Percentiles rank a stretch among this genome's conserved stretches.
Evolutionary conservation across 2,797 vertebrate species (phyloP).

Genomic region (Poeciliopsis infans): DNA sequence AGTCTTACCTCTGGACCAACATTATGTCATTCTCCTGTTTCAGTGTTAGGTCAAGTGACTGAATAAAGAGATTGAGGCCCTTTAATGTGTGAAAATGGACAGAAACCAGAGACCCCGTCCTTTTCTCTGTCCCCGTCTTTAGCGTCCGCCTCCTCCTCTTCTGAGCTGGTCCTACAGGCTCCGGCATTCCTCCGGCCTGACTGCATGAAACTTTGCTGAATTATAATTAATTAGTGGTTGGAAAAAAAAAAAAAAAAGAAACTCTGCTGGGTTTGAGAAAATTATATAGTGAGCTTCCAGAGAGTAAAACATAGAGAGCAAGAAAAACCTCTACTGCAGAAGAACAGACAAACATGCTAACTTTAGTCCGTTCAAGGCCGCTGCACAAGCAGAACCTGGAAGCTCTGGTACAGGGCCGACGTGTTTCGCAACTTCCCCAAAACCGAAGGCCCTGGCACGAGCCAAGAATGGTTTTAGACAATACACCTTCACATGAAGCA

Average conservation of each 20-base stretch:
- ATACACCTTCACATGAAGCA: background rate
- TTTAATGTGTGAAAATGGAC: constrained; percentile 21
- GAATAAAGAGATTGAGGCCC: constrained; percentile 46
- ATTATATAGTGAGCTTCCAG: constrained; percentile 85
- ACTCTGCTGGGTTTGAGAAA: constrained; percentile 81
- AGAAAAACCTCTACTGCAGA: constrained; percentile 74
- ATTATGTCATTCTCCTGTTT: constrained; percentile 16
- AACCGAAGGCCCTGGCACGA: background rate
- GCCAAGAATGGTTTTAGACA: background rate
- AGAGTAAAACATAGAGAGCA: constrained; percentile 72
- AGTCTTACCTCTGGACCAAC: constrained; percentile 44
- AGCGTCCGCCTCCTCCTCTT: constrained; percentile 38
- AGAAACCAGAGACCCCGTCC: constrained; percentile 51
- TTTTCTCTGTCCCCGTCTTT: constrained; percentile 34
- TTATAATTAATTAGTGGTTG: constrained; percentile 88
- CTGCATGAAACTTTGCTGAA: constrained; percentile 82
- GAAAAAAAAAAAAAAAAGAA: constrained; percentile 88
- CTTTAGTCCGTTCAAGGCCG: constrained; percentile 30
- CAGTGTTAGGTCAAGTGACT: constrained; percentile 23
- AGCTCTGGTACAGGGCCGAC: background rate
- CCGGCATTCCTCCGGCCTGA: constrained; percentile 84
- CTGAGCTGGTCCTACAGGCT: constrained; percentile 66
- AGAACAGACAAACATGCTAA: constrained; percentile 52
- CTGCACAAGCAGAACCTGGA: constrained; percentile 32
- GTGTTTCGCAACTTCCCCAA: background rate